Conservation (phyloP, 2,888 invertebrate genomes). For the Helobdella robusta region DNA sequence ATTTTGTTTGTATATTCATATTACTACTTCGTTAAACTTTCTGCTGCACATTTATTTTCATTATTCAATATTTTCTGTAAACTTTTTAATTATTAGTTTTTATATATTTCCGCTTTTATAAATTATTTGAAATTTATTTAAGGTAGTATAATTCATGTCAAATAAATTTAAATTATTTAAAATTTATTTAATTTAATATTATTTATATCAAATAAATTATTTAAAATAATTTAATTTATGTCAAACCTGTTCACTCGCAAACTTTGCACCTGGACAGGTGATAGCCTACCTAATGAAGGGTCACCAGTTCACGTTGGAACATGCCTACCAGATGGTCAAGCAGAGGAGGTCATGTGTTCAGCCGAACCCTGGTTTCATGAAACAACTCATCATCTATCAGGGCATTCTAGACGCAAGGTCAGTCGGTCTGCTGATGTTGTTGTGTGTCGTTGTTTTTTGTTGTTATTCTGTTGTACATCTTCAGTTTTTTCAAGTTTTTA, state of each 20-base stretch:
- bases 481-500: no score
- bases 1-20: no score
- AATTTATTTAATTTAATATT: background rate
- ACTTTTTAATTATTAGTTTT: no score
- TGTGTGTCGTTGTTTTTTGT: background rate
- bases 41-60: no score
- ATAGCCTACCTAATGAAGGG: constrained; percentile 98
- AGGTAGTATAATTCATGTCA: background rate
- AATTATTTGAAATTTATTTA: background rate
- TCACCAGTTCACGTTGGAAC: constrained; percentile 80
- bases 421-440: background rate
- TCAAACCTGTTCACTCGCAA: no score
- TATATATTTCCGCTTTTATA: no score
- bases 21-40: no score
- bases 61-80: no score
- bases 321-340: constrained; percentile 60
- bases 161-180: background rate
- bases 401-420: constrained; percentile 75
- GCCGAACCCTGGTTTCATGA: constrained; percentile 84
- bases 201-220: constrained; percentile 19
- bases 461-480: no score
- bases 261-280: no score
- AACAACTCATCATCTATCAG: constrained; percentile 87
- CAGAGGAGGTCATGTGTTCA: constrained; percentile 81
- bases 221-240: no score